These are phyloP conservation scores for Anguilla japonica DNA, from an alignment of 2,113 vertebrate species.

Conservation along the genomic window DNA sequence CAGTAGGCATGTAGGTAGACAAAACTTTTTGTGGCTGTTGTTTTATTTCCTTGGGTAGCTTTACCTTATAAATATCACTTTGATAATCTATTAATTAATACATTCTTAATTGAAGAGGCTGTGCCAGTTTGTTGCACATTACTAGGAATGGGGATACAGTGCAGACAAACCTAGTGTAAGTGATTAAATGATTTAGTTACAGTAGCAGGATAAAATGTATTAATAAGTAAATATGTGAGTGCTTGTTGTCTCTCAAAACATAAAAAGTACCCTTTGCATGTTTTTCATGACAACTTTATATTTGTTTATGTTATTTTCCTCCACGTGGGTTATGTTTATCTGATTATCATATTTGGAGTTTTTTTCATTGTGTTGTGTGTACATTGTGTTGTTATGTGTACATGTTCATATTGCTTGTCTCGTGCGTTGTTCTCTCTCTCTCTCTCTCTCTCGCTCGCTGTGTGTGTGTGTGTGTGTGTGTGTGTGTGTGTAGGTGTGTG, in stretches of 20 bases:
- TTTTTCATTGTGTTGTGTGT: slow-evolving; percentile 32
- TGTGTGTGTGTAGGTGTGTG: no score
- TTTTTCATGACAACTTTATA: neutral
- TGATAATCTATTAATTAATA: neutral
- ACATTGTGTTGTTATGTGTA: slow-evolving; percentile 8
- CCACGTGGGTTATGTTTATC: slow-evolving; percentile 18
- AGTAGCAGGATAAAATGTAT: neutral
- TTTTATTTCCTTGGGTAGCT: neutral
- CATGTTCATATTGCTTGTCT: slow-evolving; percentile 6
- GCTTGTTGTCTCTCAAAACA: neutral
- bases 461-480: no score
- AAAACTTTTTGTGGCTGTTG: neutral
- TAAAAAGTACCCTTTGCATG: neutral
- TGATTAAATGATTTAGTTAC: neutral
- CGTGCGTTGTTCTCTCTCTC: slow-evolving; percentile 14
- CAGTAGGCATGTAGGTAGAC: neutral
- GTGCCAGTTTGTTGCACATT: neutral
- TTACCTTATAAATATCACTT: no score
- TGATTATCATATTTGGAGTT: slow-evolving; percentile 18
- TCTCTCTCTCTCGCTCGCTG: neutral
- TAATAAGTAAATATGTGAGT: neutral
- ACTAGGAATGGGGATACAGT: neutral
- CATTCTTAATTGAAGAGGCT: neutral
- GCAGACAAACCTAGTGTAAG: neutral
- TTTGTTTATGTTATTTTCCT: neutral